Evolutionary conservation across 2,888 invertebrate species (phyloP).

Genomic region (Lithophane leautieri): DNA sequence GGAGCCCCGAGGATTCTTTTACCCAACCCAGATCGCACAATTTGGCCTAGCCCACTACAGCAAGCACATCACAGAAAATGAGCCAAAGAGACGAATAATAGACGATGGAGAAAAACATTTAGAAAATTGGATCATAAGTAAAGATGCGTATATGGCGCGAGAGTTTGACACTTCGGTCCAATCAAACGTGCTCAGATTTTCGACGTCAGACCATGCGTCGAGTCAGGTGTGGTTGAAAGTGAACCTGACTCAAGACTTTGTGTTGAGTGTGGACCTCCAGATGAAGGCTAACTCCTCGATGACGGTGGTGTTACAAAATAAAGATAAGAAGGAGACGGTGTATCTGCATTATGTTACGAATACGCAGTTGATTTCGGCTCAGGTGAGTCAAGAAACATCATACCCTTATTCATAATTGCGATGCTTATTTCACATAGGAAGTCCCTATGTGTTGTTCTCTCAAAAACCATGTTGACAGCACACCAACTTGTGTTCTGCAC

Average conservation of each 20-base stretch:
- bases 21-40: constrained; percentile 99
- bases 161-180: constrained; percentile 91
- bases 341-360: constrained; percentile 96
- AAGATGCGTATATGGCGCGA: constrained; percentile 92
- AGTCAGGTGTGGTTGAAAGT: constrained; percentile 92
- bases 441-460: neutral
- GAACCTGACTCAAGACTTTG: constrained; percentile 91
- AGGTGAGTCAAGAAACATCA: constrained; percentile 85
- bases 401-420: neutral
- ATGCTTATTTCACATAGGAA: neutral
- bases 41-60: constrained; percentile 99
- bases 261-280: constrained; percentile 93
- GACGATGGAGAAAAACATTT: constrained; percentile 94
- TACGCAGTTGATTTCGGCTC: constrained; percentile 93
- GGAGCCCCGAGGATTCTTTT: constrained; percentile 98
- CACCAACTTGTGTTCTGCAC: neutral
- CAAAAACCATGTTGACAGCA: neutral
- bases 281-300: constrained; percentile 95
- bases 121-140: constrained; percentile 94
- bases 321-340: constrained; percentile 94
- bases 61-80: constrained; percentile 96
- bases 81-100: constrained; percentile 92
- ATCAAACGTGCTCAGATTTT: constrained; percentile 93
- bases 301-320: constrained; percentile 93
- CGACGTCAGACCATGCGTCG: constrained; percentile 92